Percentiles rank a stretch among this genome's conserved stretches.
These are phyloP conservation scores for Carposina sasakii DNA, from an alignment of 1,140 invertebrate genomes.

Conservation along the genomic window DNA sequence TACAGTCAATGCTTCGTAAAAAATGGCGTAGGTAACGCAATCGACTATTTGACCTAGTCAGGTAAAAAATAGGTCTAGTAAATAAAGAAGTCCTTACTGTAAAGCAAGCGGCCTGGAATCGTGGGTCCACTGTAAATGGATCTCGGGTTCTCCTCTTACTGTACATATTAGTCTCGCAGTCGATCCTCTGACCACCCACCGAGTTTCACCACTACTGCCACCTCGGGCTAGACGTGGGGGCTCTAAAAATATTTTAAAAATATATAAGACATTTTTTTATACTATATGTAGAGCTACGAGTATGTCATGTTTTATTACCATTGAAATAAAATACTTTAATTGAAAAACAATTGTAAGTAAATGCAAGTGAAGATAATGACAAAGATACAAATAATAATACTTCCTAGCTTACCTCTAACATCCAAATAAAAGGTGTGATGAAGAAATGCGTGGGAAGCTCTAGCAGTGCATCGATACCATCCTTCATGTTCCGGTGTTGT, in stretches of 20 bases:
- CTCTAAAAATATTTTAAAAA: conserved; percentile 31
- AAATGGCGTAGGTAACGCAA: no score
- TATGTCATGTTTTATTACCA: no score
- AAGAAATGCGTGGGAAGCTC: conserved; percentile 83
- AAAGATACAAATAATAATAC: no score
- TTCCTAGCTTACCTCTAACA: conserved; percentile 81
- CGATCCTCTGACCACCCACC: conserved; percentile 58
- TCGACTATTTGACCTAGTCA: no score
- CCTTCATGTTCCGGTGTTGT: conserved; percentile 81
- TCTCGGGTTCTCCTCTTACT: conserved; percentile 57
- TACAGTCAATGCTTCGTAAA: no score
- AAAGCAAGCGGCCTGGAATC: conserved; percentile 56
- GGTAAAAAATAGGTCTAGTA: not conserved
- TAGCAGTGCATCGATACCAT: conserved; percentile 87
- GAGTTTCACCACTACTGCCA: conserved; percentile 45
- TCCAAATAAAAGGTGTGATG: conserved; percentile 84
- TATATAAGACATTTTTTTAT: no score
- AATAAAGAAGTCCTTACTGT: conserved; percentile 57
- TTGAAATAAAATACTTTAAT: no score
- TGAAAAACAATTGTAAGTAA: no score
- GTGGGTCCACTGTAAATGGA: conserved; percentile 63
- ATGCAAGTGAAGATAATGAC: no score
- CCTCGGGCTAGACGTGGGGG: conserved; percentile 49
- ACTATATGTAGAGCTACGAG: no score
- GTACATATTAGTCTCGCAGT: conserved; percentile 47